Percentiles rank a stretch among this genome's conserved stretches.
These are phyloP conservation scores for Lochmaea crataegi DNA, from an alignment of 2,888 invertebrate genomes.

Conservation along the genomic window DNA sequence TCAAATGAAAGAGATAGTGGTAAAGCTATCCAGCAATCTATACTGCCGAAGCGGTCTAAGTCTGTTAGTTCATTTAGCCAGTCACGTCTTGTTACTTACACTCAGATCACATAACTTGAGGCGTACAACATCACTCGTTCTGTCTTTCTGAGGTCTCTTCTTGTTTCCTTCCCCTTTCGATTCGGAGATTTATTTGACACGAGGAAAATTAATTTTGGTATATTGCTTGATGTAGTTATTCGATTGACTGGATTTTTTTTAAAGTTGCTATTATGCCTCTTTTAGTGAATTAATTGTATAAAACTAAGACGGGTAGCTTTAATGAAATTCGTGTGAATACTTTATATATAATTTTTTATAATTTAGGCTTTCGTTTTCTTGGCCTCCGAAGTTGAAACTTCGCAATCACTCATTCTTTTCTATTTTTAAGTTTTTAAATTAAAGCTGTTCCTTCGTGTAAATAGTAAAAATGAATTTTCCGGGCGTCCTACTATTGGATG, in stretches of 20 bases:
- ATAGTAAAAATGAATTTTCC: too few relatives aligned
- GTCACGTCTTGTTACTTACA: constrained; percentile 62
- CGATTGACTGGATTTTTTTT: neutral
- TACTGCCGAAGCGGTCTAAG: constrained; percentile 28
- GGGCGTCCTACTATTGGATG: too few relatives aligned
- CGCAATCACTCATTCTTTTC: too few relatives aligned
- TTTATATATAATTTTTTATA: too few relatives aligned
- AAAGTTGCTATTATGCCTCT: too few relatives aligned
- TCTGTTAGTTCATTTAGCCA: constrained; percentile 60
- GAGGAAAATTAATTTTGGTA: constrained; percentile 37
- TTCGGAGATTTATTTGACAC: constrained; percentile 38
- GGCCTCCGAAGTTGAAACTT: too few relatives aligned
- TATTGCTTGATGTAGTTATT: constrained; percentile 11
- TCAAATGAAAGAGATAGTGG: constrained; percentile 35
- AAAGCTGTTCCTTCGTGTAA: too few relatives aligned
- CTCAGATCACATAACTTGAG: constrained; percentile 61
- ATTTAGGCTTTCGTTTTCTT: too few relatives aligned
- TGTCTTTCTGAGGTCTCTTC: constrained; percentile 27
- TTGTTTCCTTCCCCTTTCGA: constrained; percentile 28
- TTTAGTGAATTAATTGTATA: too few relatives aligned
- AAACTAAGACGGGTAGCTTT: too few relatives aligned
- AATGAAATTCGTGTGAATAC: too few relatives aligned
- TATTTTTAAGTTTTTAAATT: too few relatives aligned
- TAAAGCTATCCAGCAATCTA: constrained; percentile 30
- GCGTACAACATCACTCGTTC: constrained; percentile 48